phyloP scores from a whole-genome alignment of 2,113 vertebrate genomes.

The Peromyscus californicus region DNA sequence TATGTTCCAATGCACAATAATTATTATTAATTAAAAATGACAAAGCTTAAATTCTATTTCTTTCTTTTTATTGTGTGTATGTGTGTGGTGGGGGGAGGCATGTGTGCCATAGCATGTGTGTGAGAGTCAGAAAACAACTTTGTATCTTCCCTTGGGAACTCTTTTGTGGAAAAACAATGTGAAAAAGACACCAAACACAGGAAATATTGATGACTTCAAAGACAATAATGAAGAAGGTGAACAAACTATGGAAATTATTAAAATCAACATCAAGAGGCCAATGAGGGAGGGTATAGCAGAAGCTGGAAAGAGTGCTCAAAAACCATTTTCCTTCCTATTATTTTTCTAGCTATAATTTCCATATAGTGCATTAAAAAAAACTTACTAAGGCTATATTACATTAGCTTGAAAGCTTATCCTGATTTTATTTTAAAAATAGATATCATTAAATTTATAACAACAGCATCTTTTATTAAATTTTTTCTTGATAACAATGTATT shows the following conservation, averaged over 20 bases:
- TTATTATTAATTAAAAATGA: constrained; percentile 42
- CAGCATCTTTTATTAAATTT: constrained; percentile 44
- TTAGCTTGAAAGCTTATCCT: not conserved
- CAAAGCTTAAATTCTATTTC: not conserved
- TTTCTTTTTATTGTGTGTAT: not conserved
- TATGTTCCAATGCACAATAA: not conserved
- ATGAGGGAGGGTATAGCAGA: not conserved
- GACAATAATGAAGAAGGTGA: not conserved
- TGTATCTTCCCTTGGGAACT: not conserved
- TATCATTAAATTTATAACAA: constrained; percentile 20
- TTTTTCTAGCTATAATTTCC: constrained; percentile 3
- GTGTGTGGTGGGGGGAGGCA: not conserved
- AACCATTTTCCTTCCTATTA: not conserved
- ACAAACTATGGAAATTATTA: not conserved
- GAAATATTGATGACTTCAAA: not conserved
- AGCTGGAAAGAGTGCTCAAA: not conserved
- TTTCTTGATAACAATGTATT: not conserved
- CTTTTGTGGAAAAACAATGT: not conserved
- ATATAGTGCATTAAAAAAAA: not conserved
- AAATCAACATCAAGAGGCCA: not conserved
- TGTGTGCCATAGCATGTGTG: no score
- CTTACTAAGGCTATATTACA: constrained; percentile 7
- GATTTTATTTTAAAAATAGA: constrained; percentile 21
- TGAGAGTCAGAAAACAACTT: not conserved
- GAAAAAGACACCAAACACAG: not conserved